Percentiles rank a stretch among this genome's conserved stretches.
phyloP scores from a whole-genome alignment of 2,797 vertebrate species.

The Pachyuromys duprasi region DNA sequence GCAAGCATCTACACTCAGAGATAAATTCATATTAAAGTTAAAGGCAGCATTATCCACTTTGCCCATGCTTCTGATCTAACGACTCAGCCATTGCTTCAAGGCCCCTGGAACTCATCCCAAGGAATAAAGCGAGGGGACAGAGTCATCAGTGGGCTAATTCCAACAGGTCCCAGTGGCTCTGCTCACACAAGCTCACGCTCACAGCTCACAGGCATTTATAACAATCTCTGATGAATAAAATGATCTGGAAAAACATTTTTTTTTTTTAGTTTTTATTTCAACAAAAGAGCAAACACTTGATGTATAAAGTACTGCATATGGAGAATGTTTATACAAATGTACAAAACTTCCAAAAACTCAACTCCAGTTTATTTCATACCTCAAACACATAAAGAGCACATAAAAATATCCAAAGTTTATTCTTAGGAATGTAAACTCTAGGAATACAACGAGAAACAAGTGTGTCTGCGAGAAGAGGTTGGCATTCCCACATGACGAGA shows the following conservation, averaged over 20 bases:
- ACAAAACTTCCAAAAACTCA: constrained; percentile 80
- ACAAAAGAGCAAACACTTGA: constrained; percentile 44
- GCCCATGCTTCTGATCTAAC: constrained; percentile 21
- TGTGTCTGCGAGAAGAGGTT: constrained; percentile 79
- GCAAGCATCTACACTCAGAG: constrained; percentile 27
- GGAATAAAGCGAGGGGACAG: constrained; percentile 10
- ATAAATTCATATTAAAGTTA: constrained; percentile 13
- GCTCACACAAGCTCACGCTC: constrained; percentile 36
- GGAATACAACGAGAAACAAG: constrained; percentile 74
- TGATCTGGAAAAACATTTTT: constrained; percentile 67
- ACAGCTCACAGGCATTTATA: constrained; percentile 48
- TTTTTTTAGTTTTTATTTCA: constrained; percentile 73
- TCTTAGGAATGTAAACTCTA: constrained; percentile 84
- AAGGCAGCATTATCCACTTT: constrained; percentile 5
- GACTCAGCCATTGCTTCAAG: neutral
- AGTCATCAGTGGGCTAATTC: neutral
- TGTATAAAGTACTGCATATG: constrained; percentile 58
- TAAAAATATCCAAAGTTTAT: constrained; percentile 78
- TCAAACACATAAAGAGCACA: constrained; percentile 75
- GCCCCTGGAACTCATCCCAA: neutral
- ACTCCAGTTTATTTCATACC: constrained; percentile 83
- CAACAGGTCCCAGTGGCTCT: neutral
- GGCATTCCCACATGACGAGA: constrained; percentile 66
- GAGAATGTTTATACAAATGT: constrained; percentile 76
- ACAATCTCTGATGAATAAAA: constrained; percentile 68